phyloP scores from a whole-genome alignment of 2,888 invertebrate genomes.

The Heteropelma amictum region DNA sequence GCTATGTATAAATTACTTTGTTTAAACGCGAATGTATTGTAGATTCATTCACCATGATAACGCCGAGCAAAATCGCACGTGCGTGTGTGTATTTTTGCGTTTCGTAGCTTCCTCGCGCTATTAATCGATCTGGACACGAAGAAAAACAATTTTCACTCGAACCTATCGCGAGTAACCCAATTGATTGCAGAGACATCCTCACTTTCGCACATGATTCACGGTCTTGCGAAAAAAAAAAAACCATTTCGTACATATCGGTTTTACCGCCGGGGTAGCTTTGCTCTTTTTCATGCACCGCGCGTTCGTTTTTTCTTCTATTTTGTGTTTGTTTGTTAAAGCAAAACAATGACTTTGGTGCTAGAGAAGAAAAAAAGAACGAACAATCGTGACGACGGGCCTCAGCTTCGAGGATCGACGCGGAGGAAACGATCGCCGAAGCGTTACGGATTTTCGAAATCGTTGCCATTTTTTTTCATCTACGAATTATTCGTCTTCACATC shows the following conservation, averaged over 20 bases:
- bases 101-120: neutral
- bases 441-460: slow-evolving; percentile 50
- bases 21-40: slow-evolving; percentile 46
- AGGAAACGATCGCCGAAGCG: slow-evolving; percentile 30
- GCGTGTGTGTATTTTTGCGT: slow-evolving; percentile 5
- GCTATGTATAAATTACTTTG: slow-evolving; percentile 56
- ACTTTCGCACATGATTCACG: neutral
- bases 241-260: neutral
- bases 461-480: slow-evolving; percentile 15
- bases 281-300: neutral
- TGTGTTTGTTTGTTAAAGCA: neutral
- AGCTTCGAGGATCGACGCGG: slow-evolving; percentile 7
- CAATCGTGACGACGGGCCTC: neutral
- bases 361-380: neutral
- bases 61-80: slow-evolving; percentile 26
- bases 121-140: slow-evolving; percentile 2
- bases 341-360: neutral
- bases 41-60: slow-evolving; percentile 43
- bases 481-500: slow-evolving; percentile 55
- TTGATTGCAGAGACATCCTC: neutral
- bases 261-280: neutral
- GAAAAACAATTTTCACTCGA: neutral
- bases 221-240: neutral
- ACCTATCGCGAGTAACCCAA: neutral
- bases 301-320: neutral